A percentile compares a stretch with the other conserved stretches of the same genome.
These are phyloP conservation scores for Plotosus lineatus DNA, from an alignment of 2,113 vertebrate species.

Conservation along the genomic window DNA sequence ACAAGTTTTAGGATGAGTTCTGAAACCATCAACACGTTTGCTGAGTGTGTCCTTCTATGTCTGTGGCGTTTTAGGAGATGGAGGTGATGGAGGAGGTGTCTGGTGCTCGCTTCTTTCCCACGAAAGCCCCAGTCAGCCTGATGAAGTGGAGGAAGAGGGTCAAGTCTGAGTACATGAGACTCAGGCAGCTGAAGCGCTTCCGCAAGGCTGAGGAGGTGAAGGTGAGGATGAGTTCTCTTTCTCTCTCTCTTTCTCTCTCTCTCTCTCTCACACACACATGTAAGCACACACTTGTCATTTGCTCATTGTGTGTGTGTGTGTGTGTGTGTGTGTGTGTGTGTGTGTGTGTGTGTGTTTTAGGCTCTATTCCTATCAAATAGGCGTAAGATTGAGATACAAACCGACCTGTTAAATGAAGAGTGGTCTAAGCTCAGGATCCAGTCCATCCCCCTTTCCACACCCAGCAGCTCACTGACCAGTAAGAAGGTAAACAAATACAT, in stretches of 20 bases:
- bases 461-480: slow-evolving; percentile 75
- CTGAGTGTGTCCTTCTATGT: slow-evolving; percentile 2
- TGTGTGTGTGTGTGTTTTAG: slow-evolving; percentile 64
- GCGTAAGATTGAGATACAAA: slow-evolving; percentile 87
- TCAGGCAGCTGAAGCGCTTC: slow-evolving; percentile 91
- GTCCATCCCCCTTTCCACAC: slow-evolving; percentile 82
- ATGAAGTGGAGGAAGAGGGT: slow-evolving; percentile 95
- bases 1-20: too few relatives aligned
- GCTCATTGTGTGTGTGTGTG: slow-evolving; percentile 16
- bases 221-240: slow-evolving; percentile 67
- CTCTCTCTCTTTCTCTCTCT: neutral
- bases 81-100: slow-evolving; percentile 68
- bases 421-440: slow-evolving; percentile 93
- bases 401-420: slow-evolving; percentile 85
- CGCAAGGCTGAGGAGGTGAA: slow-evolving; percentile 88
- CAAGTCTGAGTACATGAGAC: slow-evolving; percentile 95
- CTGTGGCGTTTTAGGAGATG: slow-evolving; percentile 66
- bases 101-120: slow-evolving; percentile 30
- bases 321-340: slow-evolving; percentile 28
- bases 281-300: too few relatives aligned
- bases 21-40: neutral
- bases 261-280: neutral
- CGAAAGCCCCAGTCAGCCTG: slow-evolving; percentile 68
- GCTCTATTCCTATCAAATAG: slow-evolving; percentile 88
- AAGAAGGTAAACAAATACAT: slow-evolving; percentile 80